These are phyloP conservation scores for Erebia aethiops DNA, from an alignment of 2,888 invertebrate genomes.

Conservation along the genomic window DNA sequence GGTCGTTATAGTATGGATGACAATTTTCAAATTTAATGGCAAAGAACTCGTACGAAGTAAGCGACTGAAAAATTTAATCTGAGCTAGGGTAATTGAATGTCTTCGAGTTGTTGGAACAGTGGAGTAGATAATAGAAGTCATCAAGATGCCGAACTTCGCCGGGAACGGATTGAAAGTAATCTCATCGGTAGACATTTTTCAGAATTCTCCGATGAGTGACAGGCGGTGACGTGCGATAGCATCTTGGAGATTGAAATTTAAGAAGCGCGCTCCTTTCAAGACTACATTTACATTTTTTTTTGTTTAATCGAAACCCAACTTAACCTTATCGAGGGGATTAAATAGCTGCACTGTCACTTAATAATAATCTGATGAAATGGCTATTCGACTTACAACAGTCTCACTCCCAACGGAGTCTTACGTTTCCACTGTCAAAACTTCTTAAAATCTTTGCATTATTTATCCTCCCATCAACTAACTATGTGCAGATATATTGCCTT, in stretches of 20 bases:
- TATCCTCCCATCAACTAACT: too few relatives aligned
- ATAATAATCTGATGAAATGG: background rate
- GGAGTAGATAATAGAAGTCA: slow-evolving; percentile 70
- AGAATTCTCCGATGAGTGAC: slow-evolving; percentile 56
- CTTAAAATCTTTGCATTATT: too few relatives aligned
- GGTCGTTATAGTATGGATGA: too few relatives aligned
- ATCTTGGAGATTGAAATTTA: slow-evolving; percentile 64
- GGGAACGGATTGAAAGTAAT: slow-evolving; percentile 71
- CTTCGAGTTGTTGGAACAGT: slow-evolving; percentile 55
- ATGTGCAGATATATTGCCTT: too few relatives aligned
- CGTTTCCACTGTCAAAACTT: too few relatives aligned
- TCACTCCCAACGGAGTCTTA: too few relatives aligned
- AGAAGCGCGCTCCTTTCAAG: slow-evolving; percentile 58
- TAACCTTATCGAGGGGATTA: background rate
- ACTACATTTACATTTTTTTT: slow-evolving; percentile 46
- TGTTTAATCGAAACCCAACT: background rate
- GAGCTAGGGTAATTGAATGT: slow-evolving; percentile 66
- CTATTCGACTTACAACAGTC: background rate
- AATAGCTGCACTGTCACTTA: background rate
- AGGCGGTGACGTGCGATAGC: slow-evolving; percentile 56
- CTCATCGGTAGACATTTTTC: slow-evolving; percentile 67
- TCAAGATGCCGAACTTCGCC: slow-evolving; percentile 71
- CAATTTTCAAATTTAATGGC: slow-evolving; percentile 17
- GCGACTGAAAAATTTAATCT: slow-evolving; percentile 50
- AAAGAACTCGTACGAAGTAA: slow-evolving; percentile 38